These are phyloP conservation scores for Gambusia yucatana DNA, from an alignment of 2,797 vertebrate genomes.

Conservation along the genomic window DNA sequence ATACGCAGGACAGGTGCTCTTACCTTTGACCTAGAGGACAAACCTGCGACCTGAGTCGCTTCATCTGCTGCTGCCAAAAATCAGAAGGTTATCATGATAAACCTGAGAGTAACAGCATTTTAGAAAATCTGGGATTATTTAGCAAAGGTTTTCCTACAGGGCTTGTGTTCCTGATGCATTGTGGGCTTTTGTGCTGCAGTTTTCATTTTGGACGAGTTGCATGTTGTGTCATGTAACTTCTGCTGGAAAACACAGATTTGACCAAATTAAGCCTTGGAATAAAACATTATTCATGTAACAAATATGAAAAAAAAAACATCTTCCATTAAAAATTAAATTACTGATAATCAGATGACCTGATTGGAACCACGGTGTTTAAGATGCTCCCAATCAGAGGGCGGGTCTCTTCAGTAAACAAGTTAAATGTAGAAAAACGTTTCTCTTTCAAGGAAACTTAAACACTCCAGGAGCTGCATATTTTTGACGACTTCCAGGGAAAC, in stretches of 20 bases:
- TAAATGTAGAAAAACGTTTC: conserved; percentile 11
- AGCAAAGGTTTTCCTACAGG: conserved; percentile 4
- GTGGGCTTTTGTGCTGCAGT: neutral
- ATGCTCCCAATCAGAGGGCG: neutral
- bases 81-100: neutral
- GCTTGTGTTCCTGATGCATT: rapidly evolving
- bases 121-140: neutral
- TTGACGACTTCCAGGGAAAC: conserved; percentile 1
- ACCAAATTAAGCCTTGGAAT: too few species aligned
- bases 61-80: conserved; percentile 1
- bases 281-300: neutral
- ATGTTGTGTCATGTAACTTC: neutral
- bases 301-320: neutral
- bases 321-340: neutral
- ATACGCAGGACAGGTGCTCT: neutral
- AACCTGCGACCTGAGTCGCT: neutral
- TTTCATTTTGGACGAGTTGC: neutral
- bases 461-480: conserved; percentile 6
- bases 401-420: neutral
- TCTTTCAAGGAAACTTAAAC: neutral
- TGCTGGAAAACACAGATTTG: conserved; percentile 1
- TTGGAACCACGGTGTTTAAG: neutral
- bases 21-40: conserved; percentile 17
- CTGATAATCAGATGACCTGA: neutral
- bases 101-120: neutral